Evolutionary conservation across 2,888 invertebrate species (phyloP), one percentile per base, ranked within the genome.

Genomic region (Drosophila ustulata): DNA sequence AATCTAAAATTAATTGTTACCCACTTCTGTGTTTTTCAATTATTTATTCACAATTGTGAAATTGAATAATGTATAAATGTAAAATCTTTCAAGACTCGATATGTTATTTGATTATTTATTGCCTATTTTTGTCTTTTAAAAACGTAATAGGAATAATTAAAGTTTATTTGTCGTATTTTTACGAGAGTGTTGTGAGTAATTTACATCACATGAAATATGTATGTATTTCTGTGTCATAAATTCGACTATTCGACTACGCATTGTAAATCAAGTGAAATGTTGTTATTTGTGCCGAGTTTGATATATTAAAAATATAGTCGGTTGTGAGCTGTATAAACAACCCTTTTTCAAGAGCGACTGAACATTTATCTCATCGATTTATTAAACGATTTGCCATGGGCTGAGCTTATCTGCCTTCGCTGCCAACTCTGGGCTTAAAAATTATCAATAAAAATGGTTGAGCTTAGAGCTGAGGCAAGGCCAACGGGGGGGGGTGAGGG

Each of bases 381-480:
- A 32, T 32, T 45, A 51, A 49, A 49, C 25, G 45, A 26, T 41
- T 49, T 7, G 23, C 34, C 28, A 51, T 52, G 45, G 7, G 9
- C 23, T 23, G 26, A 26, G 47, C 37, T 49, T 61, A 62, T 74
- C 56, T 49, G 32, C 4, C n/a, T 26, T 11, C 1, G 41, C 43
- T 71, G 70, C 23, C 53, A 71, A 50, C 50, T 41, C 30, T 46
- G 51, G 55, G 63, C 26, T 75, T 65, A 62, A 75, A 75, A 75
- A 75, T 75, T 58, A 68, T 68, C 69, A 65, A 61, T 53, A 77
- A 71, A 51, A 53, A 26, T 58, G 45, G 34, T 26, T 46, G 25
- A 37, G 46, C 56, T 46, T 25, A 25, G 25, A 8, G 7, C 25
- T 45, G 45, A 45, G 25, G 56, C 8, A 18, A 28, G 6, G 18